Conservation (phyloP, 2,797 vertebrate species). For the Anguilla marmorata region DNA sequence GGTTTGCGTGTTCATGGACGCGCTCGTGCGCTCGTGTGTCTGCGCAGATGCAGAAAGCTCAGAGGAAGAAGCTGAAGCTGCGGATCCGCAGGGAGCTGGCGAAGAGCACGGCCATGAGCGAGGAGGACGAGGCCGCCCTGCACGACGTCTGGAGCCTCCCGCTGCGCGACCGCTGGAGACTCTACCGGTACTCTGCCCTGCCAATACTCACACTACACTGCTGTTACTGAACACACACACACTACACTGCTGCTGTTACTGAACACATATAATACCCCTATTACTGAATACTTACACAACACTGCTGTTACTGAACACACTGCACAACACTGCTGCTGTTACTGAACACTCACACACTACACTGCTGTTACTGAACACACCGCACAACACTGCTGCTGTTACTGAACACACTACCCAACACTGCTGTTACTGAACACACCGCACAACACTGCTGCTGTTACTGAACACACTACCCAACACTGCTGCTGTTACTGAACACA, state of each 20-base stretch:
- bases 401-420: too few species aligned
- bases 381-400: too few species aligned
- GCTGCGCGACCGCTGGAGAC: conserved; percentile 79
- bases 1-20: too few species aligned
- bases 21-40: conserved; percentile 26
- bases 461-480: neutral
- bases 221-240: too few species aligned
- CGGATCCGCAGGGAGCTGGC: conserved; percentile 72
- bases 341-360: too few species aligned
- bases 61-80: conserved; percentile 80
- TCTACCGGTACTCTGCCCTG: conserved; percentile 80
- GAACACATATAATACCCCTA: neutral
- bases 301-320: too few species aligned
- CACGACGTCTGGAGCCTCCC: conserved; percentile 79
- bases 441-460: too few species aligned
- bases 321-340: too few species aligned
- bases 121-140: conserved; percentile 65
- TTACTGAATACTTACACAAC: neutral
- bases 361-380: neutral
- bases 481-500: too few species aligned
- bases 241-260: too few species aligned
- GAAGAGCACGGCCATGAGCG: conserved; percentile 73
- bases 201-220: neutral
- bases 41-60: conserved; percentile 69
- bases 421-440: too few species aligned